Evolutionary conservation across 2,888 invertebrate species (phyloP).

Genomic region (Rhagophthalmus giganteus): DNA sequence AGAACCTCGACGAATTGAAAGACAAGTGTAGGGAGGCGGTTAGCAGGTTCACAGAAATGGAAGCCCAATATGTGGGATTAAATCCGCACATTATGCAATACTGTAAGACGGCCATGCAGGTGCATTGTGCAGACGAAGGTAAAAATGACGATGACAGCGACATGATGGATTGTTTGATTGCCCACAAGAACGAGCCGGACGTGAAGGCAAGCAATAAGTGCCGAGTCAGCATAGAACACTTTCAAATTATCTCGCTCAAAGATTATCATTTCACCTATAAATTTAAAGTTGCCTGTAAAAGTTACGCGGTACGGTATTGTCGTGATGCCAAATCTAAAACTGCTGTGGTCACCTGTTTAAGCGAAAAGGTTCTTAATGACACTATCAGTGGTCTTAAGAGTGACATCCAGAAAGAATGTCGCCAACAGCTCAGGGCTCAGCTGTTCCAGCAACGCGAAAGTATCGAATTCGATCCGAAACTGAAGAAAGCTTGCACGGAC

Average conservation of each 20-base stretch:
- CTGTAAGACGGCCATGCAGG: slow-evolving; percentile 78
- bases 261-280: slow-evolving; percentile 92
- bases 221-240: slow-evolving; percentile 92
- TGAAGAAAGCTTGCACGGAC: slow-evolving; percentile 78
- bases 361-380: slow-evolving; percentile 88
- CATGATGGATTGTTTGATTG: slow-evolving; percentile 91
- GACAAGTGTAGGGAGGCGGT: slow-evolving; percentile 75
- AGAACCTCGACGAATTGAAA: slow-evolving; percentile 71
- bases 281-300: slow-evolving; percentile 92
- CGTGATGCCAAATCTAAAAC: slow-evolving; percentile 73
- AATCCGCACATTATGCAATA: slow-evolving; percentile 85
- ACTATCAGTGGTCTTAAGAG: slow-evolving; percentile 76
- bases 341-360: slow-evolving; percentile 84
- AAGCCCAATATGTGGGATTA: slow-evolving; percentile 85
- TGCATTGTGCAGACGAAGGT: slow-evolving; percentile 70
- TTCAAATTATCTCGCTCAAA: slow-evolving; percentile 90
- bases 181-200: slow-evolving; percentile 85
- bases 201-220: slow-evolving; percentile 81
- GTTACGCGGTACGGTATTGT: slow-evolving; percentile 72
- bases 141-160: slow-evolving; percentile 84
- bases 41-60: slow-evolving; percentile 83
- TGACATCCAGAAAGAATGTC: slow-evolving; percentile 83
- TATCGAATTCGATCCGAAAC: slow-evolving; percentile 79
- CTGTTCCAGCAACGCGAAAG: slow-evolving; percentile 90
- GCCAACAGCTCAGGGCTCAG: slow-evolving; percentile 88